Percentiles rank a stretch among this genome's conserved stretches.
Conservation (phyloP, 2,113 vertebrate genomes). For the Pteronura brasiliensis region DNA sequence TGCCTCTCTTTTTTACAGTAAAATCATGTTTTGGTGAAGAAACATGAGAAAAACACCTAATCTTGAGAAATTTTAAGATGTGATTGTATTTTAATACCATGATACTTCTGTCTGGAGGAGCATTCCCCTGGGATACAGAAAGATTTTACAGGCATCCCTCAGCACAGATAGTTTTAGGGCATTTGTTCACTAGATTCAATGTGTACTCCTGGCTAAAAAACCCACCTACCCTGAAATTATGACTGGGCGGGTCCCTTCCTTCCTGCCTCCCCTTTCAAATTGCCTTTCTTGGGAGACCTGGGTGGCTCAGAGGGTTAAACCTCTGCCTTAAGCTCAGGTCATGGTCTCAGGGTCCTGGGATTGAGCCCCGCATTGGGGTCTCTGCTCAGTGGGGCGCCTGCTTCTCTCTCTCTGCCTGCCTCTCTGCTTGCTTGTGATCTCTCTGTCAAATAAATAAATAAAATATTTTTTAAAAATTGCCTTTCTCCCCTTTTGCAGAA, state of each 20-base stretch:
- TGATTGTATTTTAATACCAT: not conserved
- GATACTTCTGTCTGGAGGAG: not conserved
- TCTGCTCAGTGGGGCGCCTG: no score
- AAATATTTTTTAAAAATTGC: not conserved
- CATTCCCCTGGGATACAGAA: not conserved
- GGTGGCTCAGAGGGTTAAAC: no score
- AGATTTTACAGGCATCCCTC: not conserved
- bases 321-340: no score
- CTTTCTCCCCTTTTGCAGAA: not conserved
- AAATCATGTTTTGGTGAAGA: not conserved
- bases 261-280: not conserved
- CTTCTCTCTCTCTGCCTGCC: no score
- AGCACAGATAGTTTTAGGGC: not conserved
- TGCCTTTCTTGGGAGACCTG: not conserved
- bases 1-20: conserved; percentile 58
- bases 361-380: no score
- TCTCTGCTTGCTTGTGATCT: no score
- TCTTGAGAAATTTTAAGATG: not conserved
- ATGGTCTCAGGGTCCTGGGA: no score
- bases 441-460: no score
- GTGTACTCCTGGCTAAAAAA: not conserved
- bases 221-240: not conserved
- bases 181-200: not conserved
- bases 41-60: not conserved
- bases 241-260: not conserved